Evolutionary conservation across 2,888 invertebrate genomes (phyloP).

Genomic region (Pollenia griseotomentosa): DNA sequence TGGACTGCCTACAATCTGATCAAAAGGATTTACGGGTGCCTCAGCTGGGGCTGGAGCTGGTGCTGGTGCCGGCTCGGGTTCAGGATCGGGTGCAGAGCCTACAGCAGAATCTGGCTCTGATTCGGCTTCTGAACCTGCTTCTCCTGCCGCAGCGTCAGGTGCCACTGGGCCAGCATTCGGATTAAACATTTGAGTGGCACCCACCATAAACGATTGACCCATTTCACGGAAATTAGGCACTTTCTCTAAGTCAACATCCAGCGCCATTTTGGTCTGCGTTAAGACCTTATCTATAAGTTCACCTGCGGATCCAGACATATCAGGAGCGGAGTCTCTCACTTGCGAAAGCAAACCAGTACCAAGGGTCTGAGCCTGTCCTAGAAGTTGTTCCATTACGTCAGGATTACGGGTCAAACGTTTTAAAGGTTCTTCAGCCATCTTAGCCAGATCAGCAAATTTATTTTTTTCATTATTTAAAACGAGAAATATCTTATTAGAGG

Average conservation of each 20-base stretch:
- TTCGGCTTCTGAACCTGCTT: not conserved
- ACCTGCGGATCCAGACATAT: slow-evolving; percentile 40
- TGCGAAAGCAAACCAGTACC: slow-evolving; percentile 29
- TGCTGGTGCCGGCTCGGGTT: not conserved
- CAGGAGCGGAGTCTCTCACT: slow-evolving; percentile 54
- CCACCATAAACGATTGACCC: slow-evolving; percentile 41
- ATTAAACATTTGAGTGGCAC: slow-evolving; percentile 46
- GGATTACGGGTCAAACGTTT: slow-evolving; percentile 66
- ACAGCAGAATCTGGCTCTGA: not conserved
- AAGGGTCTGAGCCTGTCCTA: slow-evolving; percentile 23
- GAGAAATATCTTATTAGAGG: slow-evolving; percentile 77
- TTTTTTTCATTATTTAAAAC: slow-evolving; percentile 79
- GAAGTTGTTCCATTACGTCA: slow-evolving; percentile 40
- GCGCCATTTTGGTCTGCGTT: slow-evolving; percentile 45
- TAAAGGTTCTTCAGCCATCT: slow-evolving; percentile 35
- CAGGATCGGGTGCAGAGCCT: not conserved
- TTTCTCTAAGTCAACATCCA: slow-evolving; percentile 41
- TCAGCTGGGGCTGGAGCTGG: not conserved
- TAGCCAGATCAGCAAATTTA: slow-evolving; percentile 64
- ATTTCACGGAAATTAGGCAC: slow-evolving; percentile 19
- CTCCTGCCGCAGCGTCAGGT: not conserved
- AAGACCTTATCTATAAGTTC: slow-evolving; percentile 45
- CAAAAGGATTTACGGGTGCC: slow-evolving; percentile 29
- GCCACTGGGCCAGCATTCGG: not conserved
- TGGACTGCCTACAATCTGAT: slow-evolving; percentile 33